phyloP scores from a whole-genome alignment of 2,797 vertebrate genomes.

The Cercopithecus mitis region DNA sequence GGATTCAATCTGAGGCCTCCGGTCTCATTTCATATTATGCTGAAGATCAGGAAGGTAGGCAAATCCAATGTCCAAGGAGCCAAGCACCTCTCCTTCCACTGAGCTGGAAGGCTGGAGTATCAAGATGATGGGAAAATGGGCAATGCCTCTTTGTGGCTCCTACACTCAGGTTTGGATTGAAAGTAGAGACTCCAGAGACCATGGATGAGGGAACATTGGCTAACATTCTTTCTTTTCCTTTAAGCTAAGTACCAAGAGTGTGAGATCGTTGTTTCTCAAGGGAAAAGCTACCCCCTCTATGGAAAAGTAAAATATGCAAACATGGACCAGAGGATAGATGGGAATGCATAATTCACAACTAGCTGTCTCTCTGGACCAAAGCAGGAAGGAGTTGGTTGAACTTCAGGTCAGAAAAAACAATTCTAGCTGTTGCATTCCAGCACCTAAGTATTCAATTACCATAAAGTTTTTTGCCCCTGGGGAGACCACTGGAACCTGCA shows the following conservation, averaged over 20 bases:
- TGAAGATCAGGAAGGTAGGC: not conserved
- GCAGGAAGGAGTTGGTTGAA: constrained; percentile 19
- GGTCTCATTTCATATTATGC: not conserved
- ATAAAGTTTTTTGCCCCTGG: constrained; percentile 19
- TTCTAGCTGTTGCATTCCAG: constrained; percentile 8
- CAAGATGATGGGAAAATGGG: not conserved
- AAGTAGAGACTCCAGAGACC: constrained; percentile 5
- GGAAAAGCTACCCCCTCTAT: not conserved
- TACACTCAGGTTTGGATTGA: not conserved
- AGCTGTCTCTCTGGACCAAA: constrained; percentile 53
- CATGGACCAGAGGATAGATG: constrained; percentile 1
- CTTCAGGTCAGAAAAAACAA: constrained; percentile 6
- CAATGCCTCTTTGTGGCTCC: not conserved
- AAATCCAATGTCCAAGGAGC: not conserved
- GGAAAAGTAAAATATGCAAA: constrained; percentile 62
- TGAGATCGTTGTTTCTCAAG: constrained; percentile 32
- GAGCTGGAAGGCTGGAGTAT: not conserved
- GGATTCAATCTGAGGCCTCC: not conserved
- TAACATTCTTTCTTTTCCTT: not conserved
- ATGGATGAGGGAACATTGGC: not conserved
- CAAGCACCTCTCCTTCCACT: not conserved
- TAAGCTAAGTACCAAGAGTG: not conserved
- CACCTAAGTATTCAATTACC: constrained; percentile 67
- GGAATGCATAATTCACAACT: constrained; percentile 65
- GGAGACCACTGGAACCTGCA: constrained; percentile 33